Conservation (phyloP, 2,113 vertebrate species). For the Meriones unguiculatus region DNA sequence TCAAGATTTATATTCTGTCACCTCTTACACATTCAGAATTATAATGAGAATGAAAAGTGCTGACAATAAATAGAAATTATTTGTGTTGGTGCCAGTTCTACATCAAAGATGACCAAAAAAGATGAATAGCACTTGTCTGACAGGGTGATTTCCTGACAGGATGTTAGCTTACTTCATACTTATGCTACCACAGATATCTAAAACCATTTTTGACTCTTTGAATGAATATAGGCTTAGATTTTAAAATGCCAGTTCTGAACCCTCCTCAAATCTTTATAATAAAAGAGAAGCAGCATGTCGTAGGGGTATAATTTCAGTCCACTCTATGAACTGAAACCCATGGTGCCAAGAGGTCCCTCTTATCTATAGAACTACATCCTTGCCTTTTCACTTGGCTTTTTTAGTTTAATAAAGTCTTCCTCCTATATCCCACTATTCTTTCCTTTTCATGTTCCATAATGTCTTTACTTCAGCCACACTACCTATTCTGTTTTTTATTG, state of each 20-base stretch:
- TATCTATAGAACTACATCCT: conserved; percentile 1
- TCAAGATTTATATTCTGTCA: conserved; percentile 69
- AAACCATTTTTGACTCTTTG: conserved; percentile 75
- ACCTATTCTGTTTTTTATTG: conserved; percentile 14
- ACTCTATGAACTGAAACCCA: conserved; percentile 42
- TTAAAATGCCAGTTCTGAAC: conserved; percentile 67
- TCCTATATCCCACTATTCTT: not conserved
- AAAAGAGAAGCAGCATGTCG: conserved; percentile 60
- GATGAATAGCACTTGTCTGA: conserved; percentile 77
- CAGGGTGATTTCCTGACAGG: conserved; percentile 80
- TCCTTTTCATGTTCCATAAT: conserved; percentile 10
- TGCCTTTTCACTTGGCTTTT: not conserved
- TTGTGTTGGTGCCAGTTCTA: conserved; percentile 79
- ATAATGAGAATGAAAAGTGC: conserved; percentile 73
- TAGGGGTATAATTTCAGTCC: not conserved
- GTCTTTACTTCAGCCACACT: not conserved
- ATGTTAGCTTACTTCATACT: conserved; percentile 67
- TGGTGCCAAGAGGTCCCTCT: not conserved
- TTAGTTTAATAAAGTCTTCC: conserved; percentile 12
- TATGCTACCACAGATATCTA: conserved; percentile 63
- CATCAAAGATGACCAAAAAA: conserved; percentile 81
- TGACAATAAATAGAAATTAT: conserved; percentile 75
- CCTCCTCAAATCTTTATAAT: conserved; percentile 54
- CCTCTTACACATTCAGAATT: conserved; percentile 61
- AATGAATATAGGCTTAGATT: conserved; percentile 60